phyloP scores from a whole-genome alignment of 2,113 vertebrate genomes.

The Vicugna pacos region DNA sequence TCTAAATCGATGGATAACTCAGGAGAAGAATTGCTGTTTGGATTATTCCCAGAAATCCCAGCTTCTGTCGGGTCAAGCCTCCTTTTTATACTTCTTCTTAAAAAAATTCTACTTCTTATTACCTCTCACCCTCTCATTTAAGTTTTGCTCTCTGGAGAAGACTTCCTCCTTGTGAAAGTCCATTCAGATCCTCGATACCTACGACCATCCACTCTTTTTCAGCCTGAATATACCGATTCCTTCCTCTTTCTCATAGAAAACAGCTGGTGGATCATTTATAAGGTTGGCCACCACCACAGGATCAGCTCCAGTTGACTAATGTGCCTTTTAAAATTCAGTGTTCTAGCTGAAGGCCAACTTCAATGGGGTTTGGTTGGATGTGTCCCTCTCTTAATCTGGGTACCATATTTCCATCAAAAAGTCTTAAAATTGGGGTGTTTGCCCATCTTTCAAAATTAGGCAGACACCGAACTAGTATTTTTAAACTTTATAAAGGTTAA shows the following conservation, averaged over 20 bases:
- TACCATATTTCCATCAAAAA: background rate
- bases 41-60: background rate
- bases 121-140: background rate
- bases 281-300: background rate
- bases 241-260: background rate
- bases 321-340: background rate
- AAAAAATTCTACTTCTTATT: background rate
- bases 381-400: background rate
- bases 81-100: background rate
- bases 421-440: background rate
- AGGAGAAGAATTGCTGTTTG: background rate
- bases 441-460: background rate
- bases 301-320: background rate
- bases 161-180: background rate
- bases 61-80: background rate
- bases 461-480: background rate
- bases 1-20: slow-evolving; percentile 12
- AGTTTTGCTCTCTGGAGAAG: background rate
- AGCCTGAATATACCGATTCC: background rate
- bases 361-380: background rate
- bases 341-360: background rate
- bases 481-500: background rate
- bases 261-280: background rate
- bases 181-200: background rate
- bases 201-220: background rate